Evolutionary conservation across 1,140 invertebrate species (phyloP).

Genomic region (Danaus plexippus): DNA sequence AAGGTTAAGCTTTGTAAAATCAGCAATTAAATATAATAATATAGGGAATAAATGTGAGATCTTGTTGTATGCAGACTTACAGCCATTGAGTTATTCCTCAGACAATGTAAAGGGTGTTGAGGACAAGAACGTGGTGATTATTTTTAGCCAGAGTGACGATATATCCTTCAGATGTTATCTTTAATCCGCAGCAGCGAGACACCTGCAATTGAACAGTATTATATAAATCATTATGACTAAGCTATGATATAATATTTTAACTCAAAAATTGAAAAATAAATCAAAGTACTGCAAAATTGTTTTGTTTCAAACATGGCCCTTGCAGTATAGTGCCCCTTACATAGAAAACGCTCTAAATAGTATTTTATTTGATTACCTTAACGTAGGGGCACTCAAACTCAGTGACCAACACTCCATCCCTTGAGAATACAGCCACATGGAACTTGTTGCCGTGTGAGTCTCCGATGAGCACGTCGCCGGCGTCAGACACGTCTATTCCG

Average conservation of each 20-base stretch:
- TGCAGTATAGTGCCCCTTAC: neutral
- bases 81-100: slow-evolving; percentile 73
- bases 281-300: no score
- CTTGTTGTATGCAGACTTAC: slow-evolving; percentile 70
- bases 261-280: no score
- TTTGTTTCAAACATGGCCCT: no score
- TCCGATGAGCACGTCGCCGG: slow-evolving; percentile 95
- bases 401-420: slow-evolving; percentile 88
- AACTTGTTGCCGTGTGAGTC: slow-evolving; percentile 98
- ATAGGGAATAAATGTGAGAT: slow-evolving; percentile 72
- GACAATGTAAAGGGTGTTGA: slow-evolving; percentile 95
- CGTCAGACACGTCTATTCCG: slow-evolving; percentile 97
- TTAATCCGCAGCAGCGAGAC: slow-evolving; percentile 95
- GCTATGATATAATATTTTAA: no score
- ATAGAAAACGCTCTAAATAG: neutral
- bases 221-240: slow-evolving; percentile 5
- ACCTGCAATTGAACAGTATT: slow-evolving; percentile 75
- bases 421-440: slow-evolving; percentile 94
- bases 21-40: slow-evolving; percentile 71
- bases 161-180: slow-evolving; percentile 96
- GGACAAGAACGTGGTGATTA: slow-evolving; percentile 96
- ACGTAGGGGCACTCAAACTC: slow-evolving; percentile 98
- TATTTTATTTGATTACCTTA: slow-evolving; percentile 75
- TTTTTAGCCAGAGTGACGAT: slow-evolving; percentile 98
- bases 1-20: slow-evolving; percentile 69